Percentiles rank a stretch among this genome's conserved stretches.
Evolutionary conservation across 2,113 vertebrate species (phyloP).

Genomic region (Merops nubicus): DNA sequence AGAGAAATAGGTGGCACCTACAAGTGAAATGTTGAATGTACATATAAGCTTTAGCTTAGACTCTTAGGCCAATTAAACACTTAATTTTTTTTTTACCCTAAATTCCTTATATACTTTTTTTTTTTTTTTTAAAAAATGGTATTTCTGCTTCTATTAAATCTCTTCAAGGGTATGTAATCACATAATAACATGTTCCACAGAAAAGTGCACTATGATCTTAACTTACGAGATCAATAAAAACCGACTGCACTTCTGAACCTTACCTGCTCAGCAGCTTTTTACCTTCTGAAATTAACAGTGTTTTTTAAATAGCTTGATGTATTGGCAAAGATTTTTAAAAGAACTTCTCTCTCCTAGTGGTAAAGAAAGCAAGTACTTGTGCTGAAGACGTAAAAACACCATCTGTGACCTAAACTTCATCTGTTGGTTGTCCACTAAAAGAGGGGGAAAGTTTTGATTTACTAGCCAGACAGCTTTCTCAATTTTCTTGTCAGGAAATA

Average conservation of each 20-base stretch:
- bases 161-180: background rate
- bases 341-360: background rate
- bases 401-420: constrained; percentile 63
- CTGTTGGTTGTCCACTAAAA: constrained; percentile 59
- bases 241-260: background rate
- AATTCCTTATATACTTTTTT: background rate
- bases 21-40: background rate
- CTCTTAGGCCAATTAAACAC: background rate
- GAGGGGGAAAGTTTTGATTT: constrained; percentile 71
- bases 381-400: constrained; percentile 46
- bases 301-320: background rate
- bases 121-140: background rate
- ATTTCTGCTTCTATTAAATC: background rate
- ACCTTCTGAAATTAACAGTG: background rate
- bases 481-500: constrained; percentile 76
- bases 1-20: background rate
- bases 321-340: background rate
- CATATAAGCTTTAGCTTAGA: background rate
- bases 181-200: background rate
- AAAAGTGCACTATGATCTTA: background rate
- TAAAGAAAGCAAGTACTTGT: constrained; percentile 9
- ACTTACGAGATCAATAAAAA: background rate
- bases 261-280: background rate
- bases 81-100: background rate
- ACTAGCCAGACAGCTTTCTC: constrained; percentile 70